A percentile compares a stretch with the other conserved stretches of the same genome.
These are phyloP conservation scores for Mola mola DNA, from an alignment of 2,113 vertebrate species.

Conservation along the genomic window DNA sequence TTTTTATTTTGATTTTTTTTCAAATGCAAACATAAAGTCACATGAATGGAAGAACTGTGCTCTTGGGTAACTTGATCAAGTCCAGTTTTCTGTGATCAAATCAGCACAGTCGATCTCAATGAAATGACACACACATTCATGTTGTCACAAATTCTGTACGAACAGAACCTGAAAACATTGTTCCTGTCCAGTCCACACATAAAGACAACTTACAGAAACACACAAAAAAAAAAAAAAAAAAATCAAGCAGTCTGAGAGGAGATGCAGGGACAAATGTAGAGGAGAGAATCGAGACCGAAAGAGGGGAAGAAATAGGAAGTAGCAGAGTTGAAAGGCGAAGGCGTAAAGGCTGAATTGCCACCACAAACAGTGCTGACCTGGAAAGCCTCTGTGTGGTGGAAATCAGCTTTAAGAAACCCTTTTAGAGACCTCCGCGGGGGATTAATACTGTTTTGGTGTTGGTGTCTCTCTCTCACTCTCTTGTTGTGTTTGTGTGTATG, in stretches of 20 bases:
- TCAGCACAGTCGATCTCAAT: too few relatives aligned
- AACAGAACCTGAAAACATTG: too few relatives aligned
- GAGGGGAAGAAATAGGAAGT: slow-evolving; percentile 54
- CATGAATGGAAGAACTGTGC: too few relatives aligned
- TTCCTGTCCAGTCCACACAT: not conserved
- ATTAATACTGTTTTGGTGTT: slow-evolving; percentile 70
- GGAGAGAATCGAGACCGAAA: slow-evolving; percentile 4
- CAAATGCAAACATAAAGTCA: too few relatives aligned
- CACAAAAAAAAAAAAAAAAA: not conserved
- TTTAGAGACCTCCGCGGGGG: slow-evolving; percentile 69
- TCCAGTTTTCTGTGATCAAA: too few relatives aligned
- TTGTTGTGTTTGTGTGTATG: slow-evolving; percentile 29
- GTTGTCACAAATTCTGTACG: too few relatives aligned
- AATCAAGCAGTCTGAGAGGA: not conserved
- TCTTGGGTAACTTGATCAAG: too few relatives aligned
- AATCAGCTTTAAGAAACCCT: slow-evolving; percentile 72
- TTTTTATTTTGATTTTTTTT: too few relatives aligned
- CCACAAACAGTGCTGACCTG: slow-evolving; percentile 75
- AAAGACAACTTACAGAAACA: too few relatives aligned
- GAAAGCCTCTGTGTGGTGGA: slow-evolving; percentile 61
- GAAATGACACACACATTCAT: too few relatives aligned
- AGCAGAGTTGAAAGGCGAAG: slow-evolving; percentile 74
- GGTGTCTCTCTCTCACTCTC: slow-evolving; percentile 42
- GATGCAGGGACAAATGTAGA: slow-evolving; percentile 7
- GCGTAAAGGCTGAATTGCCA: slow-evolving; percentile 63